Conservation (phyloP, 2,113 vertebrate species). For the Dasyprocta punctata region DNA sequence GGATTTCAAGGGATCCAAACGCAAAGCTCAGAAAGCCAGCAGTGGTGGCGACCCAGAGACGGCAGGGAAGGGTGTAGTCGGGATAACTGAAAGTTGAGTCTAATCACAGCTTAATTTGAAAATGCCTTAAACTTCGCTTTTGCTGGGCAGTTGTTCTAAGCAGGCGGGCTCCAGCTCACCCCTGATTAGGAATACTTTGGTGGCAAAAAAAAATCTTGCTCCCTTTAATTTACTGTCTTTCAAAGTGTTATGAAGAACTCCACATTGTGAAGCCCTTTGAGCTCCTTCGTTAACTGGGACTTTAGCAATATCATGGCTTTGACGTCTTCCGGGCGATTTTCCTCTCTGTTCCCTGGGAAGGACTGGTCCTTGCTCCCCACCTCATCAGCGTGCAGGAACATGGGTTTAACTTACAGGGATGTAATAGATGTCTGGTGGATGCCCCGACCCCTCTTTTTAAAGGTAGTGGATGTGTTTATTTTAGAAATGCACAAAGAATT, state of each 20-base stretch:
- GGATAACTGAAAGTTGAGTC: not conserved
- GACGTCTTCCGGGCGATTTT: not conserved
- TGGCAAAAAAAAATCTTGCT: not conserved
- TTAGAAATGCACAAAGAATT: not conserved
- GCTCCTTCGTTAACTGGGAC: not conserved
- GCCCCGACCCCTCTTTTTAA: not conserved
- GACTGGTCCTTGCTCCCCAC: fast-evolving
- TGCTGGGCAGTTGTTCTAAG: not conserved
- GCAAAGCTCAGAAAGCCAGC: not conserved
- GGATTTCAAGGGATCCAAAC: not conserved
- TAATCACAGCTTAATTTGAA: not conserved
- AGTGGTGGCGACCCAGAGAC: fast-evolving
- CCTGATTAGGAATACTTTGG: not conserved
- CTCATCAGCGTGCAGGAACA: not conserved
- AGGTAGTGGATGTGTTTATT: not conserved
- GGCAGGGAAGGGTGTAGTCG: fast-evolving
- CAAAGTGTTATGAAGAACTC: not conserved
- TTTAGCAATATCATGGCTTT: not conserved
- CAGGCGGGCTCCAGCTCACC: not conserved
- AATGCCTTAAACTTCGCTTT: not conserved
- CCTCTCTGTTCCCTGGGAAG: not conserved
- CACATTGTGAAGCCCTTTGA: not conserved
- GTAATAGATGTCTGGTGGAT: not conserved
- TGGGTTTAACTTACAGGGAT: not conserved
- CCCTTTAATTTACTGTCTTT: not conserved